Base-by-base conservation (phyloP, 1,140 invertebrate genomes). In the Panonychus citri region DNA sequence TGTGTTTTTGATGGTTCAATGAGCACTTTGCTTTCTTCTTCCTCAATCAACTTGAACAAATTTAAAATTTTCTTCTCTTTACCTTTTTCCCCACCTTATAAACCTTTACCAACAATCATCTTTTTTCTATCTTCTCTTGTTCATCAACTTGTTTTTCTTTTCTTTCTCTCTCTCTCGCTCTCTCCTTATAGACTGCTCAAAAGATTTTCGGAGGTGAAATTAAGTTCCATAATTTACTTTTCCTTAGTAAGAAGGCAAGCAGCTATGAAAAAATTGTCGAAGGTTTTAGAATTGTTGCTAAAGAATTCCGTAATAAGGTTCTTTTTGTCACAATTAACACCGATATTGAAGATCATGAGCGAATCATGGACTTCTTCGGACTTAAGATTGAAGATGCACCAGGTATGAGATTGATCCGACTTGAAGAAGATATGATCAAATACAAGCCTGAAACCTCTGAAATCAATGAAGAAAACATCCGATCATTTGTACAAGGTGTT, bases 341-440 rank as follows among this genome's bases (percentile, higher is more conserved):
- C 43, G 86, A 88, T 66, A 85, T 95, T 69, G 82, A 89, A 68
- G 94, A 98, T 66, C 93, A 98, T 69, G 79, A 82, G 62, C 80
- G 91, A 66, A 97, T 99, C 67, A 75, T 97, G 64, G 94, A 98
- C 73, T 98, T 94, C 85, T 99, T 99, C 70, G 94, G 94, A 62
- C 82, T 97, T 77, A 89, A 86, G 71, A 83, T 83, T 64, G 80
- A 83, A 21, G 85, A 96, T 65, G 77, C 87, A 13, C 94, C 95
- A 15, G 78, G 84, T 12, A 83, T 94, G 67, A 80, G 95, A 64
- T 73, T 98, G 49, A 97, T 98, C 67, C 81, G 81, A 57, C 72
- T 98, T 50, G 87, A 91, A 71, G 86, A 97, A 65, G 91, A 97
- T 66, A 97, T 98, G 93, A 79, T 81, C 65, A 99, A 98, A 72